Evolutionary conservation across 2,888 invertebrate genomes (phyloP), one percentile per base, ranked within the genome.

Genomic region (Lordiphosa andalusiaca): DNA sequence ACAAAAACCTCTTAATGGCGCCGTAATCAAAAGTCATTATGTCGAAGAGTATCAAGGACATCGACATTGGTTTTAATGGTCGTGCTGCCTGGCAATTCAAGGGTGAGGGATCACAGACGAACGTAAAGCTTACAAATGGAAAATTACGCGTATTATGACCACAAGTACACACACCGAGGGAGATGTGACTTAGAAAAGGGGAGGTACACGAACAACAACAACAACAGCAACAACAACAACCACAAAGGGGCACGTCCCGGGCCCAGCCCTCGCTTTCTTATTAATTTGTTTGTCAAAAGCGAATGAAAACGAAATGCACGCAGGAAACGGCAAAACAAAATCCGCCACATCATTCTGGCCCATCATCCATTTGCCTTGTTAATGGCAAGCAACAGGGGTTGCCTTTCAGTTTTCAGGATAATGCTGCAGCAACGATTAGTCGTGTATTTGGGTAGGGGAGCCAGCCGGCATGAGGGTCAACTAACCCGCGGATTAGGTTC

Each of bases 11-110:
- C 72, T 67, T 80, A 83, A 80, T 80, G 84, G 84, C 76, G 85
- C 80, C 73, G 70, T 83, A 80, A 80, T 80, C 80, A 80, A 67
- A 80, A 80, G 84, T 80, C 80, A 80, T 80, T 85, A 80, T 80
- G 68, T 83, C 65, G 66, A 59, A 67, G 55, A 42, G 39, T 33
- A 37, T 77, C 76, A 77, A 77, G 84, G 84, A 71, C 85, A 69
- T 56, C 63, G 55, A 38, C 53, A 57, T 30, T 21, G 12, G 30
- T 55, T 30, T 30, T 30, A 30, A 30, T 30, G 30, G 30, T 30
- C 30, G 30, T 30, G 30, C 30, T 30, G 30, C 30, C 25, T 16
- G 19, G 33, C n/a, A 23, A 33, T 13, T 30, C 47, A 42, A 41
- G 55, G 48, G 52, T 49, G 50, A 16, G 53, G 64, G 53, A 57